Base-by-base conservation (phyloP, 2,797 vertebrate genomes). In the Dendrocincla fuliginosa region DNA sequence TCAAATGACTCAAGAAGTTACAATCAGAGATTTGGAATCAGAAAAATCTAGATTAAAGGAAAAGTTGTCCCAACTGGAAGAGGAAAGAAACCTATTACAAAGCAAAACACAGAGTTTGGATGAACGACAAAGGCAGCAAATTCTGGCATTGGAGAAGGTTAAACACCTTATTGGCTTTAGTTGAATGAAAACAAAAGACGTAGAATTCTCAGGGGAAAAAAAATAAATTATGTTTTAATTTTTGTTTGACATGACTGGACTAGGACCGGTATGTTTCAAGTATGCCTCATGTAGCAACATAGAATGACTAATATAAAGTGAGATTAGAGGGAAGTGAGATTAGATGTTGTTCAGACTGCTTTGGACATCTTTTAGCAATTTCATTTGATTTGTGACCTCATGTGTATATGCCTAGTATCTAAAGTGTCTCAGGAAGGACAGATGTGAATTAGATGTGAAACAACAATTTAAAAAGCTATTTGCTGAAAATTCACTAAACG, bases 1-100 rank as follows among this genome's bases (percentile, higher is more conserved):
- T 79, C 99, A 99, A 93, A 99, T 99, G 99, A 99, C 99, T 96
- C 99, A 99, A 90, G 99, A 99, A 95, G 99, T 99, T 39, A 99
- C 99, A 95, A 99, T 99, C 97, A 98, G 99, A 95, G 99, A 99
- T 97, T 98, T 99, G 97, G 99, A 99, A 98, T 99, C 99, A 23
- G 99, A 99, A 98, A 99, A 99, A 60, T 98, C 98, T 90, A 98
- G 98, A 83, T 98, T 99, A 97, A 99, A 99, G 96, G 99, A 99
- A 96, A 99, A 99, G 96, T 98, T 99, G 70, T 95, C 98, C 91
- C 98, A 99, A 16, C 98, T 99, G 97, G 99, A 99, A 97, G 99
- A 99, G 63, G 99, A 99, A 96, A 97, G 98, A 96, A 98, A 98
- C 94, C 96, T 99, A 30, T 93, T 99, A 93, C 98, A 99, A 96